A percentile compares a stretch with the other conserved stretches of the same genome.
Conservation (phyloP, 2,888 invertebrate genomes). For the Petrolisthes manimaculis region DNA sequence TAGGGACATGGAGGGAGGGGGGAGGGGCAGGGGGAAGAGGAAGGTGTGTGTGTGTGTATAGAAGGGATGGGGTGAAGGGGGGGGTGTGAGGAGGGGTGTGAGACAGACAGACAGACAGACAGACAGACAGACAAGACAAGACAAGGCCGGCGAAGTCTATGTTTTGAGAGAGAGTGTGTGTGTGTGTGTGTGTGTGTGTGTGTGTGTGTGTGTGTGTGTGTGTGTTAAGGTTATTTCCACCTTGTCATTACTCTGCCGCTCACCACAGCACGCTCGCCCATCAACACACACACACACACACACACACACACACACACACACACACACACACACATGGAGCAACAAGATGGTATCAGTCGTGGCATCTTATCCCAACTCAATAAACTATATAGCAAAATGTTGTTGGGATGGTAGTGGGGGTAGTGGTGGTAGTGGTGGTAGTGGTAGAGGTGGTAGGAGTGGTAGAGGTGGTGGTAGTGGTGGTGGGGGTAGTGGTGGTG, state of each 20-base stretch:
- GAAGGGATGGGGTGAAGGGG: background rate
- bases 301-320: background rate
- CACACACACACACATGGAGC: constrained; percentile 5
- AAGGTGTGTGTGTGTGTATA: no score
- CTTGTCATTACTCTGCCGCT: no score
- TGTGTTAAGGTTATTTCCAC: no score
- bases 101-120: background rate
- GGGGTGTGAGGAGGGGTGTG: background rate
- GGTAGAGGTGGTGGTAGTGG: background rate
- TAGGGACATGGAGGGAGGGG: background rate
- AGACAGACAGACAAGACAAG: background rate
- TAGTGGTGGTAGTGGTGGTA: no score
- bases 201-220: constrained; percentile 20
- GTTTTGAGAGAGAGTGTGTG: background rate
- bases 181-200: constrained; percentile 22
- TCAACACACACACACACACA: background rate
- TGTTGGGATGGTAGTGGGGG: no score
- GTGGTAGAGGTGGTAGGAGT: background rate
- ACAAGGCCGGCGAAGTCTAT: background rate
- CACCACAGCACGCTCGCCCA: background rate
- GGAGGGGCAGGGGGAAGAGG: background rate
- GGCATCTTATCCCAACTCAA: constrained; percentile 9
- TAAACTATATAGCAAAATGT: no score
- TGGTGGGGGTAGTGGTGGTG: background rate
- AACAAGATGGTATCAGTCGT: constrained; percentile 6